These are phyloP conservation scores for Siphlonurus alternatus DNA, from an alignment of 2,888 invertebrate genomes.

Conservation along the genomic window DNA sequence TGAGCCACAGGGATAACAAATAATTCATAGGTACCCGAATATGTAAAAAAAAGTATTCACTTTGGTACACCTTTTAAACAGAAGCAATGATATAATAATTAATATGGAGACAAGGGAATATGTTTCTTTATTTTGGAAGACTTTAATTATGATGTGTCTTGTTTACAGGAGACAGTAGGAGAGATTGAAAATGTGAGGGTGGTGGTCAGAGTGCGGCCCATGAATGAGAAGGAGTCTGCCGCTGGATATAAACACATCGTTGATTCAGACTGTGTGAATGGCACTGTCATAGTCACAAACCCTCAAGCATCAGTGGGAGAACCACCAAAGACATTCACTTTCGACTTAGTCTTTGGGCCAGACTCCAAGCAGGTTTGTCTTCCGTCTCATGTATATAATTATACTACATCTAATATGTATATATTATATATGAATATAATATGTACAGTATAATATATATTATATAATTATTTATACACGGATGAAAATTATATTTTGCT, in stretches of 20 bases:
- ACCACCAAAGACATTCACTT: constrained; percentile 78
- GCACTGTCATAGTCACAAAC: constrained; percentile 60
- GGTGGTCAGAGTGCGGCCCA: constrained; percentile 84
- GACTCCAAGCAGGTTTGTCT: constrained; percentile 58
- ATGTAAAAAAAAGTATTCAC: too few relatives aligned
- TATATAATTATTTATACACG: too few relatives aligned
- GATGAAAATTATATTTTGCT: too few relatives aligned
- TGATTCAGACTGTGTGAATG: constrained; percentile 56
- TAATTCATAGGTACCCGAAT: too few relatives aligned
- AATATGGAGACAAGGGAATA: too few relatives aligned
- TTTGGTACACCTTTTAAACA: too few relatives aligned
- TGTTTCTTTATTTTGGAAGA: too few relatives aligned
- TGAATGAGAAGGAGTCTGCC: constrained; percentile 68
- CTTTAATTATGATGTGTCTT: too few relatives aligned
- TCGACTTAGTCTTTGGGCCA: constrained; percentile 84
- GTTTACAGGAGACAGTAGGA: constrained; percentile 20
- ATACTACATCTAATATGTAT: neutral
- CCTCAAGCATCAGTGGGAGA: constrained; percentile 49
- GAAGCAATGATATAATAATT: too few relatives aligned
- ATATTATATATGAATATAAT: too few relatives aligned
- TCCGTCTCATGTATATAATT: neutral
- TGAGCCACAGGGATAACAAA: too few relatives aligned
- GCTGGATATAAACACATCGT: constrained; percentile 56
- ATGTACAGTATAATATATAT: too few relatives aligned
- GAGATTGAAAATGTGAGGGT: constrained; percentile 91